Evolutionary conservation across 1,140 invertebrate species (phyloP).

Genomic region (Trachymyrmex cornetzi): DNA sequence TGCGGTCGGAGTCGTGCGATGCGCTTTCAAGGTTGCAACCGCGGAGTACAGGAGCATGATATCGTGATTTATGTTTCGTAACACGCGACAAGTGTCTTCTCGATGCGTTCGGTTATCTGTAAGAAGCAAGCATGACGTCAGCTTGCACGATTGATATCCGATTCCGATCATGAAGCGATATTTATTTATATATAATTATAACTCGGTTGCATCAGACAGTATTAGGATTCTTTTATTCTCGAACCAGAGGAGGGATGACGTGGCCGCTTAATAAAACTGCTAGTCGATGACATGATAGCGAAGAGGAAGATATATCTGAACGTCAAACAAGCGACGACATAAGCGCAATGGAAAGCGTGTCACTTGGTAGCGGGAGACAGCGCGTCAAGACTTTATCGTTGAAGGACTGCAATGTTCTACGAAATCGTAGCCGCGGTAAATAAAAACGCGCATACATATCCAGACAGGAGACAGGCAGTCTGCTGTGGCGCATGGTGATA

Average conservation of each 20-base stretch:
- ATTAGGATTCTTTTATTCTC: neutral
- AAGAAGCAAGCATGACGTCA: constrained; percentile 4
- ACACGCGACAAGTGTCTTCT: constrained; percentile 36
- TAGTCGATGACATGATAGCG: neutral
- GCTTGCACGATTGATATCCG: neutral
- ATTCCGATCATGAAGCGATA: neutral
- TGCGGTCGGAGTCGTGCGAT: neutral
- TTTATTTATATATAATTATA: constrained; percentile 29
- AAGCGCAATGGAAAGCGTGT: constrained; percentile 22
- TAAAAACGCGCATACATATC: constrained; percentile 49
- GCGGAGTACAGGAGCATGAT: neutral
- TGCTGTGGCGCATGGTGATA: constrained; percentile 55
- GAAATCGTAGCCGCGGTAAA: constrained; percentile 47
- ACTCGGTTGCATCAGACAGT: neutral
- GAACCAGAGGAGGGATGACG: neutral
- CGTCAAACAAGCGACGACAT: constrained; percentile 5
- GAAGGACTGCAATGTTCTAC: constrained; percentile 34
- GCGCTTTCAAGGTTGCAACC: constrained; percentile 55
- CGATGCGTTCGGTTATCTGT: neutral
- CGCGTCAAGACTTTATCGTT: constrained; percentile 45
- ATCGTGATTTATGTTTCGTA: constrained; percentile 52
- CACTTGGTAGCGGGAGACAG: constrained; percentile 22
- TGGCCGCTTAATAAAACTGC: neutral
- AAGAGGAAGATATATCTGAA: neutral
- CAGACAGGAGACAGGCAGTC: constrained; percentile 66